These are phyloP conservation scores for Thermophis baileyi DNA, from an alignment of 2,113 vertebrate genomes.

Conservation along the genomic window DNA sequence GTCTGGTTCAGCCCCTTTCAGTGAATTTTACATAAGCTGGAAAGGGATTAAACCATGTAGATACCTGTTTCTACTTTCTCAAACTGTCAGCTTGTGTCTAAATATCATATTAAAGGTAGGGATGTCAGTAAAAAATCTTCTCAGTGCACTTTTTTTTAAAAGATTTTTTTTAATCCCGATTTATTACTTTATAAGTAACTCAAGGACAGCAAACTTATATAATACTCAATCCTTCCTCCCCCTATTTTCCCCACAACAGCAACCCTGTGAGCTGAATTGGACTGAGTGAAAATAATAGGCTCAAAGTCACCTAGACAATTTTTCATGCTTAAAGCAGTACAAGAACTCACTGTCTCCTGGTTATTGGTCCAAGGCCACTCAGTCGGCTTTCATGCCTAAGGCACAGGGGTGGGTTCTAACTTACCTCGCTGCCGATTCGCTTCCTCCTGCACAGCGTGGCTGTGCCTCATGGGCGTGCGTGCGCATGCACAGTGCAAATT, in stretches of 20 bases:
- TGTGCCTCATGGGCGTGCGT: no score
- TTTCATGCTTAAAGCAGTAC: background rate
- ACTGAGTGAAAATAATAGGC: background rate
- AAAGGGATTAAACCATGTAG: conserved; percentile 10
- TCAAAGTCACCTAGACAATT: background rate
- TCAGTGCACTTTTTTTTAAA: background rate
- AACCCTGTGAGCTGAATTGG: background rate
- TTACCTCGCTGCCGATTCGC: no score
- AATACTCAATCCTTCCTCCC: background rate
- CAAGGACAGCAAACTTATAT: background rate
- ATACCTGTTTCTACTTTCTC: background rate
- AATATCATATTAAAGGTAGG: background rate
- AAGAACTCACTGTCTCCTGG: no score
- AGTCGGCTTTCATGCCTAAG: no score
- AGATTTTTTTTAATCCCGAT: background rate
- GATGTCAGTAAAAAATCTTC: background rate
- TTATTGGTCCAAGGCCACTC: background rate
- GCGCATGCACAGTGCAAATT: no score
- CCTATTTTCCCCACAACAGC: background rate
- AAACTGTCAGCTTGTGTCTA: background rate
- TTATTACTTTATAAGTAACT: background rate
- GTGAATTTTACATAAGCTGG: conserved; percentile 14
- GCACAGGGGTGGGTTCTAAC: no score
- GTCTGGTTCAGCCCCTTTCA: background rate
- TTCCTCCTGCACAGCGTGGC: no score